phyloP scores from a whole-genome alignment of 1,140 invertebrate species.

The Drosophila asahinai region DNA sequence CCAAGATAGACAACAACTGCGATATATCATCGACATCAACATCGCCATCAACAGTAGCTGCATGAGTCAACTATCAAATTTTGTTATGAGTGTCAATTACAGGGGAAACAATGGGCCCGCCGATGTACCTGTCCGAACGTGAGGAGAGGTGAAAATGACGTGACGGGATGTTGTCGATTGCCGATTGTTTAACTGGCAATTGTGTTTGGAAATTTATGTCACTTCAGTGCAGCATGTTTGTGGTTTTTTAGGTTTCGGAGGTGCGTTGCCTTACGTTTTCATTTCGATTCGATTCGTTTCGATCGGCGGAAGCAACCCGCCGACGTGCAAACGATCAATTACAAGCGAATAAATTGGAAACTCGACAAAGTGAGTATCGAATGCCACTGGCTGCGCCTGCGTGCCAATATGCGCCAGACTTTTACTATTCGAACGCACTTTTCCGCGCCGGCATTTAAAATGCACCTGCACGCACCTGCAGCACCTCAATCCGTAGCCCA shows the following conservation, averaged over 20 bases:
- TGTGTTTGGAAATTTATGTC: constrained; percentile 79
- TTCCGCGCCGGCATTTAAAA: constrained; percentile 47
- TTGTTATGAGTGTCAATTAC: constrained; percentile 82
- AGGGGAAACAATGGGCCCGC: constrained; percentile 65
- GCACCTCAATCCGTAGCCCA: constrained; percentile 22
- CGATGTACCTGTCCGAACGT: constrained; percentile 57
- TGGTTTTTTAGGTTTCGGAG: constrained; percentile 31
- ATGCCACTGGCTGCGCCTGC: constrained; percentile 46
- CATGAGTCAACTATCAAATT: constrained; percentile 82
- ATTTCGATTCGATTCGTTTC: background rate
- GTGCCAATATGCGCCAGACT: constrained; percentile 62
- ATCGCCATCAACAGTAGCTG: constrained; percentile 23
- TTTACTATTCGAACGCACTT: constrained; percentile 64
- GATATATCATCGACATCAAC: constrained; percentile 28
- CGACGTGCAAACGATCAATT: constrained; percentile 70
- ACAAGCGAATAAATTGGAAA: constrained; percentile 76
- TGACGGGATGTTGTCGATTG: constrained; percentile 84
- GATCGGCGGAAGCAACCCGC: constrained; percentile 60
- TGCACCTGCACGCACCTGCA: constrained; percentile 58
- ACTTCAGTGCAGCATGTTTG: constrained; percentile 32
- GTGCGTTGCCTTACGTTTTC: constrained; percentile 8
- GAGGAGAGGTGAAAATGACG: constrained; percentile 57
- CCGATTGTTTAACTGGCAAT: constrained; percentile 80
- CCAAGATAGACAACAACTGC: constrained; percentile 63
- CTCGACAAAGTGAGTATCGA: constrained; percentile 33